Evolutionary conservation across 2,888 invertebrate genomes (phyloP), one percentile per base, ranked within the genome.

Genomic region (Temnothorax rugatulus): DNA sequence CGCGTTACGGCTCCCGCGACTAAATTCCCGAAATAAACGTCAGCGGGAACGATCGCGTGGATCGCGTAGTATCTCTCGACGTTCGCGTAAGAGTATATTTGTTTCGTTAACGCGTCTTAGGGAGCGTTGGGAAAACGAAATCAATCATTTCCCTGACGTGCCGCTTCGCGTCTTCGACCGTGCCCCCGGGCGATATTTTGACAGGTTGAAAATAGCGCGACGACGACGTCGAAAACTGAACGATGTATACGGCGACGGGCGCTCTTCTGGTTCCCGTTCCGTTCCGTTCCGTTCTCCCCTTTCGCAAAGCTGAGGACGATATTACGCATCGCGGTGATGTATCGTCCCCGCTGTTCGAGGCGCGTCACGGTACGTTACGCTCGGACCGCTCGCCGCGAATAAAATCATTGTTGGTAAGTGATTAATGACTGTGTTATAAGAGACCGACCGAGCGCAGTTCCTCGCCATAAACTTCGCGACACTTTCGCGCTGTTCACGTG

Each of bases 381-480:
- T 87, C 89, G 89, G 90, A 89, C 90, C 90, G 86, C 91, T 91
- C 90, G 90, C 91, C 91, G 91, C 91, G 93, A 92, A 93, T 93
- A 93, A 93, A 94, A 94, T 94, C 92, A 93, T 93, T 93, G 91
- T 92, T 92, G 90, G 88, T 91, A 89, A 91, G 90, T 93, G 92
- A 93, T 92, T 92, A 89, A 93, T 92, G 92, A 91, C 88, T 89
- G 88, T 85, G 90, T 89, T 89, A 90, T 86, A 88, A 87, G 88
- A 79, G 85, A 75, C 83, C 69, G 86, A 77, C 84, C 54, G 85
- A 85, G 84, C 86, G 86, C 81, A n/a, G 82, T 86, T 83, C 90
- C 89, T 76, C 68, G 82, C 83, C 85, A 85, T 86, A 87, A 90
- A 89, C 89, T 86, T 89, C 66, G 89, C 88, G 89, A 90, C 88